phyloP scores from a whole-genome alignment of 2,113 vertebrate species.

The Oenanthe oenanthe region DNA sequence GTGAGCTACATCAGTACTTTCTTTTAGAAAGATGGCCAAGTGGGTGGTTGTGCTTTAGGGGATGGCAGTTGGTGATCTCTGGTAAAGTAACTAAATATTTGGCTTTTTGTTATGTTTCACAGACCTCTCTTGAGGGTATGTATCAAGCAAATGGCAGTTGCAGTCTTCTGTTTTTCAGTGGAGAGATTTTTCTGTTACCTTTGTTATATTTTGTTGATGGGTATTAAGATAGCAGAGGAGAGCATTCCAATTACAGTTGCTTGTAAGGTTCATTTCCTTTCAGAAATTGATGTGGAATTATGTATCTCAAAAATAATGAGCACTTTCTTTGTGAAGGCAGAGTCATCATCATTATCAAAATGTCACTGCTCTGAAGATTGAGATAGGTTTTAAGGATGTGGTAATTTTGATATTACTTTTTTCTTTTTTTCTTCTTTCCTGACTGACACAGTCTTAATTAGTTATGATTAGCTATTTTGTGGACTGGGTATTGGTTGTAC shows the following conservation, averaged over 20 bases:
- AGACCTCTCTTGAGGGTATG: background rate
- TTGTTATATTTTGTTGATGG: background rate
- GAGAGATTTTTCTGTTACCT: background rate
- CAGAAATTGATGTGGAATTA: slow-evolving; percentile 33
- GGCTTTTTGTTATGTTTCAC: background rate
- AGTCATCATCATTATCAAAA: slow-evolving; percentile 27
- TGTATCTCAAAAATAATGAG: slow-evolving; percentile 44
- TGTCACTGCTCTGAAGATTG: background rate
- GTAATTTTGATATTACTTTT: background rate
- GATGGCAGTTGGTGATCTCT: background rate
- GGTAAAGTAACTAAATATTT: background rate
- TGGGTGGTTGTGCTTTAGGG: background rate
- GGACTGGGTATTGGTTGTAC: background rate
- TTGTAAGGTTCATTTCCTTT: slow-evolving; percentile 37
- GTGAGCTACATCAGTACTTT: background rate
- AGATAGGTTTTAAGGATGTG: background rate
- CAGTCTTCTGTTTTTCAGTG: background rate
- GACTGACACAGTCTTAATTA: slow-evolving; percentile 10
- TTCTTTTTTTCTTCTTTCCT: background rate
- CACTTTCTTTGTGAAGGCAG: background rate
- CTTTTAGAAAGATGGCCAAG: background rate
- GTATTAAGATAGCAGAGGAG: background rate
- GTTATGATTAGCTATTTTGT: background rate
- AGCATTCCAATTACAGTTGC: slow-evolving; percentile 16
- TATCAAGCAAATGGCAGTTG: background rate